Conservation (phyloP, 2,797 vertebrate genomes). For the Chloroceryle amazona region DNA sequence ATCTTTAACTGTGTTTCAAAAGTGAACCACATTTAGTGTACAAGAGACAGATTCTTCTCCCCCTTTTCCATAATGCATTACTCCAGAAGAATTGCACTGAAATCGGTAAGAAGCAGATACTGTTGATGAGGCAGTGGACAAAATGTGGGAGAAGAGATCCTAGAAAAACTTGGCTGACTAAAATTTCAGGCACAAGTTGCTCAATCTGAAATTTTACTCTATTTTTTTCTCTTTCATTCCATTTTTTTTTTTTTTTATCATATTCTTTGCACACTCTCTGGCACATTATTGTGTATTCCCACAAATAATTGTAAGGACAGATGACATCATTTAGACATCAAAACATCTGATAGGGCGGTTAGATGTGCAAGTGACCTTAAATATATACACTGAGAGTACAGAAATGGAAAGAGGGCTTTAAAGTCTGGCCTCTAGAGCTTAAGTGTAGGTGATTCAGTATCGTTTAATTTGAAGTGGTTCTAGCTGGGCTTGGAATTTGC, state of each 20-base stretch:
- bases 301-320: not conserved
- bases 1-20: not conserved
- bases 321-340: constrained; percentile 4
- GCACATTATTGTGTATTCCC: not conserved
- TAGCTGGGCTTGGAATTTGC: constrained; percentile 69
- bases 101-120: not conserved
- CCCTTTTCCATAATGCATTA: not conserved
- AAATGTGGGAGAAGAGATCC: not conserved
- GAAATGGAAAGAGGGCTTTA: not conserved
- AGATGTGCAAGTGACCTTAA: constrained; percentile 28
- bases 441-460: constrained; percentile 55
- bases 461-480: constrained; percentile 44
- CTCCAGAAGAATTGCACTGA: not conserved
- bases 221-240: not conserved
- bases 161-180: not conserved
- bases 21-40: not conserved
- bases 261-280: not conserved
- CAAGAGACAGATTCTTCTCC: not conserved
- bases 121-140: not conserved
- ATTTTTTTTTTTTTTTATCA: not conserved
- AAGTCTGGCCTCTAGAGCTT: constrained; percentile 1
- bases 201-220: not conserved
- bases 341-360: not conserved
- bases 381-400: not conserved
- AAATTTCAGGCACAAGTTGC: not conserved